A percentile compares a stretch with the other conserved stretches of the same genome.
phyloP scores from a whole-genome alignment of 2,888 invertebrate species.

The Eustalomyia histrio region DNA sequence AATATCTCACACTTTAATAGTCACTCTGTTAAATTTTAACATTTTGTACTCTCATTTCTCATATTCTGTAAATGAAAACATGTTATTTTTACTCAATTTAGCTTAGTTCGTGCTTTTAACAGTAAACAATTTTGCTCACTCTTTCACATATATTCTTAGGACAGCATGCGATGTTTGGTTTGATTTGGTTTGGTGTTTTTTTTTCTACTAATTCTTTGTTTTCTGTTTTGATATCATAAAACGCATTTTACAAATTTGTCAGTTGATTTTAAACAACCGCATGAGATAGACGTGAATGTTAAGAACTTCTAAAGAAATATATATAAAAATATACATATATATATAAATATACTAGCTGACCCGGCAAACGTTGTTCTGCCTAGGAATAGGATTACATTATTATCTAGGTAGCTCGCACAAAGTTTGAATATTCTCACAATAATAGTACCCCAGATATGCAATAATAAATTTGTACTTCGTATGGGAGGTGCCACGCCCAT shows the following conservation, averaged over 20 bases:
- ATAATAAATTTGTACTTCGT: no score
- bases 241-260: conserved; percentile 53
- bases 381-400: no score
- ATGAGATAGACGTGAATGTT: conserved; percentile 38
- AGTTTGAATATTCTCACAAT: no score
- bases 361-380: no score
- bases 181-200: conserved; percentile 3
- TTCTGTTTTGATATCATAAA: conserved; percentile 59
- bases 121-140: background rate
- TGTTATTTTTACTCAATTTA: background rate
- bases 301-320: background rate
- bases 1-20: background rate
- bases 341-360: no score
- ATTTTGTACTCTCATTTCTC: background rate
- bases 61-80: background rate
- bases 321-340: background rate
- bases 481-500: no score
- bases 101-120: background rate
- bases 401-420: no score
- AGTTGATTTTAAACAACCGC: conserved; percentile 53
- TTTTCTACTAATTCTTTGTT: conserved; percentile 16
- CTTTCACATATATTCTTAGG: background rate
- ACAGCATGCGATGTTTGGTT: conserved; percentile 12
- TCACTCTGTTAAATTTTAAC: background rate
- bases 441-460: no score